Conservation (phyloP, 2,113 vertebrate genomes). For the Odocoileus hemionus region DNA sequence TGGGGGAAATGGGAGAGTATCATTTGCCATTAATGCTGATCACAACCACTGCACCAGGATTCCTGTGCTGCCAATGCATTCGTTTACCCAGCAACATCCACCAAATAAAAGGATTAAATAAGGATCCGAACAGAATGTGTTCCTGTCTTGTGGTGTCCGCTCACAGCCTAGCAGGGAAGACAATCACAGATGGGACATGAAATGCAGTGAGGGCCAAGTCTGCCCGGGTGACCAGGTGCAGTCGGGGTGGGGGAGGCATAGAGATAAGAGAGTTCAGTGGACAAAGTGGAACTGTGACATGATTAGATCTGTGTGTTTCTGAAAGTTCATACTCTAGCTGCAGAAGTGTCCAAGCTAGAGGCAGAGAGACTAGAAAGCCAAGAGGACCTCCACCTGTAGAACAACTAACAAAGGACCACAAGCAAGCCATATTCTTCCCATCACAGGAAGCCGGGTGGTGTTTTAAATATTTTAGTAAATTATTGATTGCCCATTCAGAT, state of each 20-base stretch:
- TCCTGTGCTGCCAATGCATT: background rate
- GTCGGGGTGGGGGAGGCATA: fast-evolving
- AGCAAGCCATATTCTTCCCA: background rate
- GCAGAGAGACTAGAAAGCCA: background rate
- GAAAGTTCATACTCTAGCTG: background rate
- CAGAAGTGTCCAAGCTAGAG: background rate
- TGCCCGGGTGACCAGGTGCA: too few species aligned
- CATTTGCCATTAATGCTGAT: background rate
- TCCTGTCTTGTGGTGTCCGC: fast-evolving
- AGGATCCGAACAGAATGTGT: background rate
- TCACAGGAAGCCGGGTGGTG: constrained; percentile 55
- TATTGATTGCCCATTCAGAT: constrained; percentile 49
- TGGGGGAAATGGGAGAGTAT: background rate
- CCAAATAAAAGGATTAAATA: background rate
- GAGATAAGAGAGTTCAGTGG: background rate
- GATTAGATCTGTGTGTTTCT: background rate
- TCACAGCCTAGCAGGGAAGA: background rate
- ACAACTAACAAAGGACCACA: background rate
- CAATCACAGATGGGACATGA: background rate
- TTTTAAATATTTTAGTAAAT: constrained; percentile 62
- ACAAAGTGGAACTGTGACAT: background rate
- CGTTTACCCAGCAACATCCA: background rate
- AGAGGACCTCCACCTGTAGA: background rate
- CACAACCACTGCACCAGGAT: background rate
- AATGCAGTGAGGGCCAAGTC: background rate